phyloP scores from a whole-genome alignment of 2,113 vertebrate genomes.

The Paraplagusia blochii region DNA sequence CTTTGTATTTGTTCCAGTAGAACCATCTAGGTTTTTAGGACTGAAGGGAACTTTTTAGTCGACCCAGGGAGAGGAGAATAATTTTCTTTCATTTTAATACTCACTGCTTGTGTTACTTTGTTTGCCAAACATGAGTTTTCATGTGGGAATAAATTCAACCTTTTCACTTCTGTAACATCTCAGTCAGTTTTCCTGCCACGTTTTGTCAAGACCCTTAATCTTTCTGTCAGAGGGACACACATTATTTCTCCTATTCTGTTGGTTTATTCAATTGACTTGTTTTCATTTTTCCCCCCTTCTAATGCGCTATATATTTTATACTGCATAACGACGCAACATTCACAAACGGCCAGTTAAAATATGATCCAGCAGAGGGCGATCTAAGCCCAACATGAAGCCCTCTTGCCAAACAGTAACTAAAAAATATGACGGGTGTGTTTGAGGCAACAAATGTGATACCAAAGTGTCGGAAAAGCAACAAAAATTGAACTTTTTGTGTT shows the following conservation, averaged over 20 bases:
- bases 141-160: conserved; percentile 24
- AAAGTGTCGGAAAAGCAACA: too few species aligned
- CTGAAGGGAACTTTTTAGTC: conserved; percentile 72
- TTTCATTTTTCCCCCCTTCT: conserved; percentile 58
- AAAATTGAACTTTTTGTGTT: too few species aligned
- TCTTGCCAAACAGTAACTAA: too few species aligned
- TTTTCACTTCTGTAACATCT: conserved; percentile 29
- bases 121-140: conserved; percentile 70
- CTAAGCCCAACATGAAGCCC: too few species aligned
- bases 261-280: conserved; percentile 72
- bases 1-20: conserved; percentile 70
- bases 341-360: too few species aligned
- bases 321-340: too few species aligned
- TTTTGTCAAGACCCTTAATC: conserved; percentile 54
- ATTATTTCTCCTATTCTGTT: conserved; percentile 56
- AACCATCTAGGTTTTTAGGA: conserved; percentile 63
- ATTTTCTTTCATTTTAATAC: conserved; percentile 70
- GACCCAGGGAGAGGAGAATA: conserved; percentile 65
- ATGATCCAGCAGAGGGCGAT: too few species aligned
- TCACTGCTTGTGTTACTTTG: conserved; percentile 63
- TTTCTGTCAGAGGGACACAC: conserved; percentile 60
- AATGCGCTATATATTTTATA: conserved; percentile 62
- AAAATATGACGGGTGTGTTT: too few species aligned
- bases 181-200: conserved; percentile 41
- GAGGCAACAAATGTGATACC: too few species aligned